Evolutionary conservation across 2,888 invertebrate species (phyloP).

Genomic region (Noctuana brunneofusca): DNA sequence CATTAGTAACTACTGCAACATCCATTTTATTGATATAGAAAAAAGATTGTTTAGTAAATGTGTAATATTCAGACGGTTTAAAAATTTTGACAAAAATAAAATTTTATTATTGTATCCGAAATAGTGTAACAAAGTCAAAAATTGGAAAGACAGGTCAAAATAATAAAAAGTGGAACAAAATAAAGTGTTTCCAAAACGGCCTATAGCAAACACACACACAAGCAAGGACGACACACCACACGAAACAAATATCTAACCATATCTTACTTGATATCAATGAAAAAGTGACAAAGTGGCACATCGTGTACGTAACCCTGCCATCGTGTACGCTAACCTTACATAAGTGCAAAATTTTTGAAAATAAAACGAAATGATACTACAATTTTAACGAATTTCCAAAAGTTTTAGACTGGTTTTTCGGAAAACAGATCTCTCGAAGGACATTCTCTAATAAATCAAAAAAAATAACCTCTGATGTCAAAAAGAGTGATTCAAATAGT

Average conservation of each 20-base stretch:
- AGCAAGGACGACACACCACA: conserved; percentile 77
- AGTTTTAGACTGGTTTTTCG: conserved; percentile 69
- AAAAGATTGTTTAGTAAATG: conserved; percentile 30
- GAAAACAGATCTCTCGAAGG: conserved; percentile 83
- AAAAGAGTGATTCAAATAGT: conserved; percentile 46
- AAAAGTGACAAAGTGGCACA: conserved; percentile 69
- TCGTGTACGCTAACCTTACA: conserved; percentile 45
- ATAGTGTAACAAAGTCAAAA: conserved; percentile 63
- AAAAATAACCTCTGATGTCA: conserved; percentile 53
- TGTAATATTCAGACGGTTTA: conserved; percentile 17
- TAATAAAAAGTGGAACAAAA: conserved; percentile 54
- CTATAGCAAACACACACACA: conserved; percentile 81
- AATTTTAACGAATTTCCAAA: conserved; percentile 58
- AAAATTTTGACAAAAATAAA: conserved; percentile 25
- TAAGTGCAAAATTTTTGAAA: conserved; percentile 68
- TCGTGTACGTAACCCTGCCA: conserved; percentile 63
- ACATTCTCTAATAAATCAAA: conserved; percentile 66
- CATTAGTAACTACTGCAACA: conserved; percentile 42
- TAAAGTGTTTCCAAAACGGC: conserved; percentile 80
- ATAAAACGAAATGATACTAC: conserved; percentile 65
- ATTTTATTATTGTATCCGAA: conserved; percentile 46
- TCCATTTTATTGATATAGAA: conserved; percentile 35
- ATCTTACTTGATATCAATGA: conserved; percentile 56
- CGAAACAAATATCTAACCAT: conserved; percentile 71
- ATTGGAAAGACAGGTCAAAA: conserved; percentile 58